phyloP scores from a whole-genome alignment of 2,888 invertebrate genomes.

The Meteorus cinctellus region DNA sequence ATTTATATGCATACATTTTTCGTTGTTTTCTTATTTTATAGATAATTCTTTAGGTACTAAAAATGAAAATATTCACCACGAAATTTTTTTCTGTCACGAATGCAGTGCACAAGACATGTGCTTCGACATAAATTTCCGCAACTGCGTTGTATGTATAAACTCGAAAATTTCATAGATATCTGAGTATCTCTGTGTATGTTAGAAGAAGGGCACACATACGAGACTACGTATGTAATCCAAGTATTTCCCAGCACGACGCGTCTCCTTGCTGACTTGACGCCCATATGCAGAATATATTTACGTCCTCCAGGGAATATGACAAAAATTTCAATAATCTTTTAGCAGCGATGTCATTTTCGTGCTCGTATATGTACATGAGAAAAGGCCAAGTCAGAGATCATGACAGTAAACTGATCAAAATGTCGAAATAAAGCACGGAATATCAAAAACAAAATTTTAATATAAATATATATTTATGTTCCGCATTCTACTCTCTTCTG shows the following conservation, averaged over 20 bases:
- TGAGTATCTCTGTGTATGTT: slow-evolving; percentile 10
- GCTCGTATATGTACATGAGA: slow-evolving; percentile 4
- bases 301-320: slow-evolving; percentile 48
- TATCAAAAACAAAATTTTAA: background rate
- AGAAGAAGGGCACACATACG: slow-evolving; percentile 9
- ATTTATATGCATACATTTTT: slow-evolving; percentile 21
- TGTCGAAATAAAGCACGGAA: slow-evolving; percentile 25
- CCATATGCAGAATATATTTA: slow-evolving; percentile 48
- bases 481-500: background rate
- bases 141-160: slow-evolving; percentile 18
- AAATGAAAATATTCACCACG: slow-evolving; percentile 46
- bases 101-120: slow-evolving; percentile 40
- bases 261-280: slow-evolving; percentile 43
- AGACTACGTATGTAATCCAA: slow-evolving; percentile 43
- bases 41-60: slow-evolving; percentile 38
- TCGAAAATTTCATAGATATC: background rate
- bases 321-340: slow-evolving; percentile 59
- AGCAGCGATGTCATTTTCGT: slow-evolving; percentile 9
- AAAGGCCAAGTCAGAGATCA: background rate
- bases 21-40: background rate
- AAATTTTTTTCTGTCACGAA: slow-evolving; percentile 27
- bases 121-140: slow-evolving; percentile 36
- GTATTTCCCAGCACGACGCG: slow-evolving; percentile 31
- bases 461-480: background rate
- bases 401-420: slow-evolving; percentile 8